Conservation (phyloP, 2,113 vertebrate species). For the Entomyzon cyanotis region DNA sequence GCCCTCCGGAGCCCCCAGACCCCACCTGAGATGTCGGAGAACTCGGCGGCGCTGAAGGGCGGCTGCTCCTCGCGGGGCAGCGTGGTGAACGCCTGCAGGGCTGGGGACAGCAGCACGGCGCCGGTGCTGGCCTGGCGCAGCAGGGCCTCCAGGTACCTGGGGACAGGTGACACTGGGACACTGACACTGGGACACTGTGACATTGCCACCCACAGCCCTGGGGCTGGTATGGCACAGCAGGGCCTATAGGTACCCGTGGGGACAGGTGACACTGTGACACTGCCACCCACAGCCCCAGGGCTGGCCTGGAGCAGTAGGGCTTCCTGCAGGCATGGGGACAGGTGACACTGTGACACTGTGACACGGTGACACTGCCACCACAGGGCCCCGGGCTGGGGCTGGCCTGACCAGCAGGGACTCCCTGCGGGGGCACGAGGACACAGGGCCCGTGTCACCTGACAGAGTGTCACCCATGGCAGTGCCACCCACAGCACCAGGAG, state of each 20-base stretch:
- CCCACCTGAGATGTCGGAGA: constrained; percentile 82
- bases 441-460: no score
- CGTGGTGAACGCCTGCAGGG: constrained; percentile 84
- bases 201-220: not conserved
- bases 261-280: not conserved
- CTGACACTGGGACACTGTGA: not conserved
- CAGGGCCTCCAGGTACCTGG: constrained; percentile 88
- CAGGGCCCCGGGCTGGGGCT: no score
- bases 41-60: constrained; percentile 87
- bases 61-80: constrained; percentile 72
- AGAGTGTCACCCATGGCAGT: rapidly evolving
- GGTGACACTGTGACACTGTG: not conserved
- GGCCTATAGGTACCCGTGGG: constrained; percentile 83
- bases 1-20: rapidly evolving
- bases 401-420: no score
- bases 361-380: no score
- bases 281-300: not conserved
- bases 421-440: no score
- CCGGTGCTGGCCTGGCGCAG: constrained; percentile 88
- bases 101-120: constrained; percentile 82
- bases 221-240: constrained; percentile 88
- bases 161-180: not conserved
- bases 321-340: no score
- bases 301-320: no score
- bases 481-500: not conserved